Percentiles rank a stretch among this genome's conserved stretches.
Evolutionary conservation across 2,888 invertebrate species (phyloP).

Genomic region (Diachrysia chrysitis): DNA sequence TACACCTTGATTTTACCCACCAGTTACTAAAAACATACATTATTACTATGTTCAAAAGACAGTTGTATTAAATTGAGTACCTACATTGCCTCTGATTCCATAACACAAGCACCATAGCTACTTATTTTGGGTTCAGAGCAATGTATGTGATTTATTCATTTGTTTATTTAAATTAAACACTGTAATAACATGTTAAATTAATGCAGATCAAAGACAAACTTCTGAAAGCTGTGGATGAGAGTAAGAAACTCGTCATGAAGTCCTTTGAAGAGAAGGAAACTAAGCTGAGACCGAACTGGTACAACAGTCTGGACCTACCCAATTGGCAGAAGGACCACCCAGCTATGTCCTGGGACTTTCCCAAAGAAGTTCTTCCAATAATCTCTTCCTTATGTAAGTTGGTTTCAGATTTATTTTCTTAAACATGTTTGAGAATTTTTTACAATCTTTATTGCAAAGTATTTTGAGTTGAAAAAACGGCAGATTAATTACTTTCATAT

Average conservation of each 20-base stretch:
- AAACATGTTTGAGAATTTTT: neutral
- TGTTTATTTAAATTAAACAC: neutral
- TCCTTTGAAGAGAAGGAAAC: slow-evolving; percentile 85
- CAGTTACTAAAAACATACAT: neutral
- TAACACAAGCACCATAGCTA: too few relatives aligned
- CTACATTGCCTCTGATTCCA: too few relatives aligned
- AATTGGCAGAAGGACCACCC: slow-evolving; percentile 86
- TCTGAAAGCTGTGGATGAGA: slow-evolving; percentile 86
- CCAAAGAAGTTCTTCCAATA: slow-evolving; percentile 81
- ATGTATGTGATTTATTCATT: too few relatives aligned
- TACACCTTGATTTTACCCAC: neutral
- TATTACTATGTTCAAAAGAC: neutral
- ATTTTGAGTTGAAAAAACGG: too few relatives aligned
- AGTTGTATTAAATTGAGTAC: neutral
- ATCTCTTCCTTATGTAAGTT: slow-evolving; percentile 78
- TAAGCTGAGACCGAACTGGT: slow-evolving; percentile 81
- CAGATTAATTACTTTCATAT: too few relatives aligned
- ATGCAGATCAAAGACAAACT: slow-evolving; percentile 86
- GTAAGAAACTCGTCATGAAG: slow-evolving; percentile 85
- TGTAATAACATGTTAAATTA: slow-evolving; percentile 13
- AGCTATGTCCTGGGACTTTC: slow-evolving; percentile 87
- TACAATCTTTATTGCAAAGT: too few relatives aligned
- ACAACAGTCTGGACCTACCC: slow-evolving; percentile 80
- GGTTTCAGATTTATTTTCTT: neutral
- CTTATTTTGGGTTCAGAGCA: too few relatives aligned